Percentiles rank a stretch among this genome's conserved stretches.
Conservation (phyloP, 2,113 vertebrate species). For the Hystrix brachyura region DNA sequence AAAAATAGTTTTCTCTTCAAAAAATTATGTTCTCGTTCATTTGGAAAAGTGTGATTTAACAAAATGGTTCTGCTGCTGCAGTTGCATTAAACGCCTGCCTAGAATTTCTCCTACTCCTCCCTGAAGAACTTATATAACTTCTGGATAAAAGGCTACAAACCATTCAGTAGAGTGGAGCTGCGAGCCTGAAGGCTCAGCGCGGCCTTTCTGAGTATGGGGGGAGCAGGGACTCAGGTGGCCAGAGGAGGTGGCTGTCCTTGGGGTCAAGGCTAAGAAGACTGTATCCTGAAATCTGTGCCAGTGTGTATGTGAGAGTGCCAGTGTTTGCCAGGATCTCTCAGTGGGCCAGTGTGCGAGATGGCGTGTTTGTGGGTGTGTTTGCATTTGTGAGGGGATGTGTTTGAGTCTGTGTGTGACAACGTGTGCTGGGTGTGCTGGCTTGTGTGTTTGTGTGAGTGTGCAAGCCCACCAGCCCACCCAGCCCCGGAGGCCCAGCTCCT, state of each 20-base stretch:
- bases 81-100: not conserved
- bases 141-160: not conserved
- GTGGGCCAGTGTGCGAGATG: no score
- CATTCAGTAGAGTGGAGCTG: not conserved
- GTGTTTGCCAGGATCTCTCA: not conserved
- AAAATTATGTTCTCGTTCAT: not conserved
- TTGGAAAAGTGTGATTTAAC: not conserved
- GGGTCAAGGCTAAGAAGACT: not conserved
- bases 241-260: not conserved
- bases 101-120: not conserved
- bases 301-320: not conserved
- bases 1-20: slow-evolving; percentile 25
- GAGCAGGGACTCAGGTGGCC: not conserved
- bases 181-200: not conserved
- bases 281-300: not conserved
- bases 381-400: slow-evolving; percentile 8
- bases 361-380: not conserved
- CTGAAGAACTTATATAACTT: not conserved
- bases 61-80: not conserved
- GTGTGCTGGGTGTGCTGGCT: not conserved
- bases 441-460: not conserved
- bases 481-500: slow-evolving; percentile 22
- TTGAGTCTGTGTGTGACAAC: not conserved
- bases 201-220: not conserved
- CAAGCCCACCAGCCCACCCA: not conserved